phyloP scores from a whole-genome alignment of 64 coral and sea anemone species.

The Orbicella faveolata region DNA sequence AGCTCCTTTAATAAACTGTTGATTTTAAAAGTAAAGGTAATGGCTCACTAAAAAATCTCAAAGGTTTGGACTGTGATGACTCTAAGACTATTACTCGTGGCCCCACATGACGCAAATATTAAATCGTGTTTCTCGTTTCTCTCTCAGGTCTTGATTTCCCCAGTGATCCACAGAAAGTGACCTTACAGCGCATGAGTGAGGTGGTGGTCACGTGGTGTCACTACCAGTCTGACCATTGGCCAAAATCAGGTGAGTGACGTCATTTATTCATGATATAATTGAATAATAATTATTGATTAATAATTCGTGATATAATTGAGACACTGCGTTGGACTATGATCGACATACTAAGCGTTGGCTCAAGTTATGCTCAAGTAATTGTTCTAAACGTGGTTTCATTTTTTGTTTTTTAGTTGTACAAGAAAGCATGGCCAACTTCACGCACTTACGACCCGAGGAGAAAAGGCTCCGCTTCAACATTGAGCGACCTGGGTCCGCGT shows the following conservation, averaged over 20 bases:
- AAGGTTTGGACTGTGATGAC: no score
- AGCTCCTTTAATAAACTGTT: no score
- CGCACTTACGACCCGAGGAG: conserved; percentile 28
- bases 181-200: conserved; percentile 66
- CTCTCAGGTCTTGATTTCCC: conserved; percentile 63
- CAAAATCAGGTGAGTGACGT: conserved; percentile 66
- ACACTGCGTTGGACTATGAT: no score
- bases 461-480: conserved; percentile 15
- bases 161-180: conserved; percentile 41
- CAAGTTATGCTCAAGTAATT: no score
- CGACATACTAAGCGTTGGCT: not conserved
- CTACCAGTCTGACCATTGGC: conserved; percentile 64
- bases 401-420: conserved; percentile 34
- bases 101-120: not conserved
- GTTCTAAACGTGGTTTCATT: not conserved
- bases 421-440: conserved; percentile 49
- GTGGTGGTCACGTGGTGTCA: conserved; percentile 82
- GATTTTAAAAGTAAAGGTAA: no score
- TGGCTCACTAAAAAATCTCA: no score
- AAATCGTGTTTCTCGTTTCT: not conserved
- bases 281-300: no score
- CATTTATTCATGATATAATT: not conserved
- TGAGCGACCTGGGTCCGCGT: conserved; percentile 65
- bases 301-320: no score
- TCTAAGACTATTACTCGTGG: no score